Percentiles rank a stretch among this genome's conserved stretches.
These are phyloP conservation scores for Danaus chrysippus DNA, from an alignment of 2,888 invertebrate genomes.

Conservation along the genomic window DNA sequence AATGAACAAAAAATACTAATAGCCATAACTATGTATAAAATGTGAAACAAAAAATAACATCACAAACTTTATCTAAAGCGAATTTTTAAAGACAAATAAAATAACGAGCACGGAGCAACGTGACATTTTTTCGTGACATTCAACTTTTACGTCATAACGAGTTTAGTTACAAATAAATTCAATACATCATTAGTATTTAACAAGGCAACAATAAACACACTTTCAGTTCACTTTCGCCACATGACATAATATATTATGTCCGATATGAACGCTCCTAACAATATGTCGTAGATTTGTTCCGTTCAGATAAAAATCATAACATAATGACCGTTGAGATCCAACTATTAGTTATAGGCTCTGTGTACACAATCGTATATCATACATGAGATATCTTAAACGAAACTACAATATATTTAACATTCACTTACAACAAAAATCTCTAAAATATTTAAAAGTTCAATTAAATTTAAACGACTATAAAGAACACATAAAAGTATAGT, in stretches of 20 bases:
- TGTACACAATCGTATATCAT: conserved; percentile 26
- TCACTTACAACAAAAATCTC: no score
- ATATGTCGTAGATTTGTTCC: conserved; percentile 49
- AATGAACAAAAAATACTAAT: neutral
- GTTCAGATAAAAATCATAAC: conserved; percentile 38
- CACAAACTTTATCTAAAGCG: neutral
- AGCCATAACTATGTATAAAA: neutral
- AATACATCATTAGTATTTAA: conserved; percentile 26
- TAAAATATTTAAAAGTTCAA: no score
- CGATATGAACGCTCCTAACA: conserved; percentile 39
- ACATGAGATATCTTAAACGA: no score
- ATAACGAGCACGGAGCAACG: neutral
- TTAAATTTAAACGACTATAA: no score
- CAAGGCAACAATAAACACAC: conserved; percentile 22
- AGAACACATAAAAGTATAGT: no score
- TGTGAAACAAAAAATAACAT: conserved; percentile 2
- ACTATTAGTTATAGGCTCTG: conserved; percentile 25
- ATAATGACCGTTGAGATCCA: conserved; percentile 29
- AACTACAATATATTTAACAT: no score
- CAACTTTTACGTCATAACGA: neutral
- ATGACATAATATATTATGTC: conserved; percentile 31
- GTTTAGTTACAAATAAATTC: conserved; percentile 22
- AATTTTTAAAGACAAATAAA: neutral
- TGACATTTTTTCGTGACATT: conserved; percentile 1
- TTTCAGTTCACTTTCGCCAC: conserved; percentile 32